phyloP scores from a whole-genome alignment of 2,888 invertebrate species.

The Pristionchus mayeri region DNA sequence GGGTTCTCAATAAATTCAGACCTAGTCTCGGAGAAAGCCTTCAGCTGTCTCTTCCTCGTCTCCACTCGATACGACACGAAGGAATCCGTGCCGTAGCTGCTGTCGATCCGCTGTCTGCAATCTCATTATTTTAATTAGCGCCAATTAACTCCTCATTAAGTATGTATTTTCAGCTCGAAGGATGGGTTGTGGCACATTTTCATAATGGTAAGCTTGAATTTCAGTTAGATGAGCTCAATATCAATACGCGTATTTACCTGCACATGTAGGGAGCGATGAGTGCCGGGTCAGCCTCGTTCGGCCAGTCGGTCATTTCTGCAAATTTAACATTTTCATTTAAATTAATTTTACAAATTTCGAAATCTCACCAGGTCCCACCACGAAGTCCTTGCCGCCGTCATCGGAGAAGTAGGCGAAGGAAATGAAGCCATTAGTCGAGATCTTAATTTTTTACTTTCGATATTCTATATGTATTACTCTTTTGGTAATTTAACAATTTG shows the following conservation, averaged over 20 bases:
- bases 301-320: conserved; percentile 52
- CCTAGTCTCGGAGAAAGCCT: neutral
- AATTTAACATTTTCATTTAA: neutral
- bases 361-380: neutral
- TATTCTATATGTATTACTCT: neutral
- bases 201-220: too few species aligned
- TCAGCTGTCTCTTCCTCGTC: conserved; percentile 39
- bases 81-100: conserved; percentile 50
- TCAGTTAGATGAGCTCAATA: too few species aligned
- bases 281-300: conserved; percentile 57
- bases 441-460: too few species aligned
- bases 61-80: conserved; percentile 53
- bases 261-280: conserved; percentile 59
- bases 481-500: too few species aligned
- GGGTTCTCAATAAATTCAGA: neutral
- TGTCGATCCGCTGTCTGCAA: conserved; percentile 53
- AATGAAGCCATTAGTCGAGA: conserved; percentile 58
- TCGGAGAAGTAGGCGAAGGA: conserved; percentile 57
- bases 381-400: conserved; percentile 49
- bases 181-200: too few species aligned
- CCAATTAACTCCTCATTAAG: too few species aligned
- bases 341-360: neutral
- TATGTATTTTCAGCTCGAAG: too few species aligned
- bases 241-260: too few species aligned
- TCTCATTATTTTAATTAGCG: neutral